Base-by-base conservation (phyloP, 2,797 vertebrate genomes). In the Scarus forsteni region DNA sequence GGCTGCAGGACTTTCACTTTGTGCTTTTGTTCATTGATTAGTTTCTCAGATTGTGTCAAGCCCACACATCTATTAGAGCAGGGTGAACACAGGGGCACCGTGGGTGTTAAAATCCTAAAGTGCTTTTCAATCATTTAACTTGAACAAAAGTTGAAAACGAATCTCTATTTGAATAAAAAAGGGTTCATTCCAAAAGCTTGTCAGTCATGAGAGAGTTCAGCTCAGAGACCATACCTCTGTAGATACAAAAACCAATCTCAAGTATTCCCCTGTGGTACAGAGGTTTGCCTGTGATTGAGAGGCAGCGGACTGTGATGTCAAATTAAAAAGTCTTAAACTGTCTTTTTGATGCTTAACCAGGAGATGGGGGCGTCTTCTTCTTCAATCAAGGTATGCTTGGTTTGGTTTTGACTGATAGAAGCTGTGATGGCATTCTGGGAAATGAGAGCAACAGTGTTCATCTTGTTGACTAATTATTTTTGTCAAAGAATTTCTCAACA, bases 381-480 rank as follows among this genome's bases (percentile, higher is more conserved):
- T 73, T 39, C 70, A 52, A 59, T 36, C 49, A 42, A 36, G 62
- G 64, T 58, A 66, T 61, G 38, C 10, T 36, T n/a, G 45, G 51
- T 54, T 83, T 73, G 52, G 64, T 12, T 36, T 56, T 75, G 55
- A 46, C 36, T 46, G 49, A 66, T 75, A 64, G 58, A 56, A 77
- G 58, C 76, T 60, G 43, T 39, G 16, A 54, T 18, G 49, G 70
- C 48, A 81, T 81, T 83, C 65, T 58, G 80, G 81, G 79, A 81
- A 85, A 85, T 77, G 56, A 69, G 46, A 80, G 45, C 54, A 53
- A 78, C 27, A 27, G 27, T 27, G 27, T 27, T 27, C 2, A 27
- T 27, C 4, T 27, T 27, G 2, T 27, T 27, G 27, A 27, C n/a
- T n/a, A n/a, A 27, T 27, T 27, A 27, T 27, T 27, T 27, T 27